Evolutionary conservation across 2,113 vertebrate genomes (phyloP).

Genomic region (Thermophis baileyi): DNA sequence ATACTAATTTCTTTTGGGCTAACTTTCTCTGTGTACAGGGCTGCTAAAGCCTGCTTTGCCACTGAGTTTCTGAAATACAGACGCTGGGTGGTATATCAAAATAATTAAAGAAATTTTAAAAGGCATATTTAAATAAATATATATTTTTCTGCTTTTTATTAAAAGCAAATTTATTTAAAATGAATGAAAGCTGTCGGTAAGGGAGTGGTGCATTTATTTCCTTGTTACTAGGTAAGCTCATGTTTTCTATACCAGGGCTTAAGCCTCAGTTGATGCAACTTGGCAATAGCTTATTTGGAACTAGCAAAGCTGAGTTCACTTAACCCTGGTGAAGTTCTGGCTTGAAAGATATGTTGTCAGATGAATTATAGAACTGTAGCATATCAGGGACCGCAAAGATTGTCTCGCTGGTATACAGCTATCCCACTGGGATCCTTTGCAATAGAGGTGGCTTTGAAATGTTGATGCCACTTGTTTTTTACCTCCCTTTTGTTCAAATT

Average conservation of each 20-base stretch:
- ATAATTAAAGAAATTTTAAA: slow-evolving; percentile 14
- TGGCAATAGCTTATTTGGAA: neutral
- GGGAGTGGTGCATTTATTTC: slow-evolving; percentile 55
- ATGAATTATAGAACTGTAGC: slow-evolving; percentile 4
- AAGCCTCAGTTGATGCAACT: neutral
- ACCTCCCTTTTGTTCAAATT: slow-evolving; percentile 5
- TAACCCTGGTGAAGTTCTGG: neutral
- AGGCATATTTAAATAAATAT: slow-evolving; percentile 67
- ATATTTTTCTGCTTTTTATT: slow-evolving; percentile 72
- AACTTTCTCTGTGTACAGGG: slow-evolving; percentile 23
- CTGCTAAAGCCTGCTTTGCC: slow-evolving; percentile 25
- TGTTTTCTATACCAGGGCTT: neutral
- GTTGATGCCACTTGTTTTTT: slow-evolving; percentile 6
- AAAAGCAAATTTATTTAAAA: slow-evolving; percentile 76
- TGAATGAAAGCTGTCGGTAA: slow-evolving; percentile 53
- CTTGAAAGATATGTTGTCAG: neutral
- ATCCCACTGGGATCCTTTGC: slow-evolving; percentile 6
- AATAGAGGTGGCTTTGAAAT: slow-evolving; percentile 15
- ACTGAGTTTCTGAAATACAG: slow-evolving; percentile 22
- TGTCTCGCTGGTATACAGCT: slow-evolving; percentile 1
- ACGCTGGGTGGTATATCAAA: slow-evolving; percentile 55
- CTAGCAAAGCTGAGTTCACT: neutral
- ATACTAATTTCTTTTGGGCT: slow-evolving; percentile 41
- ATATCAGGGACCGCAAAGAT: slow-evolving; percentile 17
- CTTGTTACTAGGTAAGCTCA: neutral